Evolutionary conservation across 2,888 invertebrate species (phyloP), one percentile per base, ranked within the genome.

Genomic region (Tachina fera): DNA sequence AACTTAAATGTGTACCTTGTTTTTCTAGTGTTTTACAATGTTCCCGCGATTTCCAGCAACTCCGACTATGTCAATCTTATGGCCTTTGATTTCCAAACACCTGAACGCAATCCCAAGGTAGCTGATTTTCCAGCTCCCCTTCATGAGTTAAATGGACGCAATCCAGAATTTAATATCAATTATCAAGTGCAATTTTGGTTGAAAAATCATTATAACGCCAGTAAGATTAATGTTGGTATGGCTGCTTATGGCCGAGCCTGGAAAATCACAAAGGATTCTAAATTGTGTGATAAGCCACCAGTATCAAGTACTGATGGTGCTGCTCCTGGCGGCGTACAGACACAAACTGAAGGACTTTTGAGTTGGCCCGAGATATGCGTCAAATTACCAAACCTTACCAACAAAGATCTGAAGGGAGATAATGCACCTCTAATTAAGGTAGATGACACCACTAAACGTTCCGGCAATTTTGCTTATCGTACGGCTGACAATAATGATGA

Each of bases 311-410:
- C 95, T 9, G 96, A 96, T 58, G 96, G 96, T 0, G 94, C 96
- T 16, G 97, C 96, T 0, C 95, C 95, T 81, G 95, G 90, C 92
- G 97, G 97, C 41, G 94, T 95, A 0, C 96, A 96, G 92, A 96
- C 96, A 3, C 94, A 95, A 88, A 94, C 91, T 8, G 94, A 95
- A 4, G 97, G 97, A 67, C 88, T 96, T 4, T 92, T 96, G 77
- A 96, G 96, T 88, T 97, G 97, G 93, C 95, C 96, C 0, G 97
- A 97, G 92, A 95, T 97, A 0, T 97, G 97, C 91, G 94, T 95
- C 16, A 96, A 96, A 90, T 93, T 97, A 63, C 95, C 95, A 87
- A 95, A 95, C 88, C 95, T 95, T 3, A 94, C 94, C 85, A 94
- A 94, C 71, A 90, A 91, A 81, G 94, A 95, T 92, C 92, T 96